phyloP scores from a whole-genome alignment of 2,888 invertebrate species.

The Andrena chrysosceles region DNA sequence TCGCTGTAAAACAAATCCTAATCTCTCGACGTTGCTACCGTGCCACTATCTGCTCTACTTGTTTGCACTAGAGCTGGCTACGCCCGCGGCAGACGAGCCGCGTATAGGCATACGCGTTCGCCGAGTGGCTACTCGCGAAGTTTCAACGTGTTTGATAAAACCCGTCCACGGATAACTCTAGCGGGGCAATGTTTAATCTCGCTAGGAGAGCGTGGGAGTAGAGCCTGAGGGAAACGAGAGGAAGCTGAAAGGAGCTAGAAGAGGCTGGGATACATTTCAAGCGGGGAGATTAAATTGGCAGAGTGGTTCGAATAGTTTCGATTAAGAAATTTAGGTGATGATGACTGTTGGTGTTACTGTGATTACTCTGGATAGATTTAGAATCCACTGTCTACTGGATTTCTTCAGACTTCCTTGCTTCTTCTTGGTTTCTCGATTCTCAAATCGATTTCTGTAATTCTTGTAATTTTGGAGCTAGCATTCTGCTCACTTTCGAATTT shows the following conservation, averaged over 20 bases:
- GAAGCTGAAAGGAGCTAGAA: slow-evolving; percentile 13
- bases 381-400: no score
- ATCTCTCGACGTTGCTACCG: slow-evolving; percentile 83
- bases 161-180: slow-evolving; percentile 15
- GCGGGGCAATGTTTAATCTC: slow-evolving; percentile 43
- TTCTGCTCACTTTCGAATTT: no score
- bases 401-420: no score
- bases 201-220: slow-evolving; percentile 27
- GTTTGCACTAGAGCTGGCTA: slow-evolving; percentile 73
- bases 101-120: slow-evolving; percentile 50
- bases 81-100: slow-evolving; percentile 43
- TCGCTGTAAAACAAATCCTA: slow-evolving; percentile 84
- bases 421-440: no score
- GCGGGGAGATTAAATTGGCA: slow-evolving; percentile 5
- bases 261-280: slow-evolving; percentile 17
- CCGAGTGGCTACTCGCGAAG: slow-evolving; percentile 29
- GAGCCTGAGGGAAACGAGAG: slow-evolving; percentile 2
- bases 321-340: neutral
- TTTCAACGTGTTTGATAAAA: slow-evolving; percentile 48
- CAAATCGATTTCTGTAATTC: no score
- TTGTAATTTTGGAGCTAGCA: no score
- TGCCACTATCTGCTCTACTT: slow-evolving; percentile 78
- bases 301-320: neutral
- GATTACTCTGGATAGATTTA: neutral
- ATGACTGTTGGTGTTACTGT: neutral